phyloP scores from a whole-genome alignment of 2,888 invertebrate genomes.

The Lepidocyrtinus sp. region DNA sequence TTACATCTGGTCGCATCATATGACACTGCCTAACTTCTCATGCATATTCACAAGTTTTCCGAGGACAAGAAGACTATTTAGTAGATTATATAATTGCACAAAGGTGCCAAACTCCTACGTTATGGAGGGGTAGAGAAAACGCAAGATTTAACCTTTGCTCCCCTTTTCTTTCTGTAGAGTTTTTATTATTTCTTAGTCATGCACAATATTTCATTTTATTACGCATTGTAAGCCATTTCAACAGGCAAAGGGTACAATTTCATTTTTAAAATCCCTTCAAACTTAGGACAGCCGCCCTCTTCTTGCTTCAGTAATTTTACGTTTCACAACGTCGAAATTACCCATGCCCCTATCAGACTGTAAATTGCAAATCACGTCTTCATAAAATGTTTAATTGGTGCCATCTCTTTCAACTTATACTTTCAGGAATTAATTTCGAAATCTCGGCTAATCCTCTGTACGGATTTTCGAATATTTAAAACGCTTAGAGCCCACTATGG shows the following conservation, averaged over 20 bases:
- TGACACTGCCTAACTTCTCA: too few relatives aligned
- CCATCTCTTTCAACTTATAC: too few relatives aligned
- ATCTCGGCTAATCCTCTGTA: too few relatives aligned
- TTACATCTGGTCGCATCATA: too few relatives aligned
- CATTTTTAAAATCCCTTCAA: not conserved
- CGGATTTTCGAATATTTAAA: too few relatives aligned
- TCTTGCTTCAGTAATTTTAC: not conserved
- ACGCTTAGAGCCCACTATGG: too few relatives aligned
- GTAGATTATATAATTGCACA: conserved; percentile 53
- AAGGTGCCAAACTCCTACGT: conserved; percentile 53
- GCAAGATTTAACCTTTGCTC: conserved; percentile 10
- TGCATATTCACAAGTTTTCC: too few relatives aligned
- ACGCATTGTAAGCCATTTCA: not conserved
- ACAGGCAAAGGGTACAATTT: not conserved
- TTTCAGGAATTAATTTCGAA: too few relatives aligned
- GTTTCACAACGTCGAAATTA: not conserved
- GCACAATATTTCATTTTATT: conserved; percentile 37
- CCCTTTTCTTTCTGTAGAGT: not conserved
- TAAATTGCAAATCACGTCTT: not conserved
- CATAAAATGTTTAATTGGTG: too few relatives aligned
- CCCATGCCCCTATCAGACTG: not conserved
- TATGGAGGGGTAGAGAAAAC: not conserved
- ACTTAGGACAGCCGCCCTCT: not conserved
- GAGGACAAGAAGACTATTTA: too few relatives aligned
- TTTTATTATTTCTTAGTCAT: conserved; percentile 24